Base-by-base conservation (phyloP, 1,140 invertebrate genomes). In the Drosophila rhopaloa region DNA sequence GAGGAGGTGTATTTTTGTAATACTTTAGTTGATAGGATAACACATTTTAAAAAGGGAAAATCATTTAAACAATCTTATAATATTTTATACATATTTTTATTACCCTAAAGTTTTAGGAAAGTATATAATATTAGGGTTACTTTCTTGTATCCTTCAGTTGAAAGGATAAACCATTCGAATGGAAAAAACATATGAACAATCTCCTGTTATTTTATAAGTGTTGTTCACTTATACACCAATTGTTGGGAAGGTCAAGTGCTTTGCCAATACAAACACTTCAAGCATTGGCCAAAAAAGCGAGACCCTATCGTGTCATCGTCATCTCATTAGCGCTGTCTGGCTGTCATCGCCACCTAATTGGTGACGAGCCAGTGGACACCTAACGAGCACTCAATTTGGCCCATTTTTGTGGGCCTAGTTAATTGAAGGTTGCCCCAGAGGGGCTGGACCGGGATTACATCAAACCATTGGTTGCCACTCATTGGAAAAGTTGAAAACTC, bases 291-390 rank as follows among this genome's bases (percentile, higher is more conserved):
- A 35, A 60, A 68, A 66, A 50, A 50, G 48, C n/a, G 55, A 50
- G 9, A 48, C 44, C 55, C 46, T 24, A 35, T 54, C 50, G 50
- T 68, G 58, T 65, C 62, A 70, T 46, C 57, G 63, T 66, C 80
- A 79, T 50, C 70, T 61, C 59, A 72, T 83, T 74, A 70, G 65
- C 47, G 53, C 43, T 41, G 47, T 47, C 43, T 16, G 63, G 24
- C 47, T 47, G 40, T 53, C 53, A 57, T 59, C 41, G 44, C 51
- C 44, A 50, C 60, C 35, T 89, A 88, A 89, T 88, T 88, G 86
- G 83, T 83, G 65, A 79, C 84, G 75, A 61, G 29, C 68, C 84
- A 83, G 73, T 56, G 68, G 48, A 19, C 72, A 68, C 41, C 62
- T 37, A 67, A 51, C 72, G 61, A 75, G 50, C 50, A 37, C 55